Percentiles rank a stretch among this genome's conserved stretches.
Evolutionary conservation across 2,888 invertebrate species (phyloP).

Genomic region (Oxycera nigricornis): DNA sequence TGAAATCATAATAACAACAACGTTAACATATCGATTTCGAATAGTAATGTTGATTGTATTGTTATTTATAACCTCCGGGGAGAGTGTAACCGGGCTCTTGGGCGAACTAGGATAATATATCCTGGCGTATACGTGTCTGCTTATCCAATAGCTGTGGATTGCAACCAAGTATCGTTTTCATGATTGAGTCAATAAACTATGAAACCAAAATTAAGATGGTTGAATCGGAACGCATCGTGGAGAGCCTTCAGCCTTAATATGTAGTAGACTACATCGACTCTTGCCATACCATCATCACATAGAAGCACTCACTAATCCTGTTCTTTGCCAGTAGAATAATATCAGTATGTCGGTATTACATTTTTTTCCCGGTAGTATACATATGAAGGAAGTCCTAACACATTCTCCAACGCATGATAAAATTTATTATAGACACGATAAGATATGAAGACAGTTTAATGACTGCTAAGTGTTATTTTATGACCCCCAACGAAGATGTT

Average conservation of each 20-base stretch:
- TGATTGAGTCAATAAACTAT: constrained; percentile 15
- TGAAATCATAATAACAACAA: not conserved
- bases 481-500: constrained; percentile 4
- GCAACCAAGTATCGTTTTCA: not conserved
- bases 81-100: not conserved
- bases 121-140: not conserved
- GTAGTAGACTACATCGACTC: too few relatives aligned
- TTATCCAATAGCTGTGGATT: not conserved
- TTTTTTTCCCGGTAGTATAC: not conserved
- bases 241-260: too few relatives aligned
- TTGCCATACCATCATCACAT: too few relatives aligned
- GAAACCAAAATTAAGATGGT: not conserved
- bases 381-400: not conserved
- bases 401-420: not conserved
- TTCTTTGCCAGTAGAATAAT: too few relatives aligned
- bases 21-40: constrained; percentile 11
- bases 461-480: constrained; percentile 33
- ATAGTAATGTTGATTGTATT: not conserved
- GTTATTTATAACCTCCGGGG: not conserved
- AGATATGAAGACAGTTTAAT: constrained; percentile 30
- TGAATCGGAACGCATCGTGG: too few relatives aligned
- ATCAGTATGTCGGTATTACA: not conserved
- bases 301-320: too few relatives aligned
- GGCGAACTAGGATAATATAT: not conserved
- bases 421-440: constrained; percentile 19